These are phyloP conservation scores for Myrmecobius fasciatus DNA, from an alignment of 2,113 vertebrate species.

Conservation along the genomic window DNA sequence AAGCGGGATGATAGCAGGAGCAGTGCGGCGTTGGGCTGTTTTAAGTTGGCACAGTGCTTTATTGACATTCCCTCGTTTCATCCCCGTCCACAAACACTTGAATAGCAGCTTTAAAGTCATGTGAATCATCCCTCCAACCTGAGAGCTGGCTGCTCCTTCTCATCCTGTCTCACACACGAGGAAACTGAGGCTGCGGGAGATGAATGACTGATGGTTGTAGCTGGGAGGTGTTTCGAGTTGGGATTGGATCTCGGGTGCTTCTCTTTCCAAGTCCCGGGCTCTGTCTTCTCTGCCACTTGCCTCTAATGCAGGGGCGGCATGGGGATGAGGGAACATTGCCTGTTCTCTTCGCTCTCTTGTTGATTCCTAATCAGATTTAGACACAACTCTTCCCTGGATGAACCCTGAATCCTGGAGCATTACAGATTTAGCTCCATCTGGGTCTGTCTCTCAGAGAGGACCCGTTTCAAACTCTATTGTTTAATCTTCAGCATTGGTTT, in stretches of 20 bases:
- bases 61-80: not conserved
- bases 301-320: not conserved
- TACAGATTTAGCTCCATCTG: not conserved
- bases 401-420: not conserved
- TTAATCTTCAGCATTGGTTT: conserved; percentile 43
- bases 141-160: not conserved
- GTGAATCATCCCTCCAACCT: not conserved
- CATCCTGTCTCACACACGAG: not conserved
- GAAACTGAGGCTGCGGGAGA: not conserved
- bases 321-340: not conserved
- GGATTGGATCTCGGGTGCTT: not conserved
- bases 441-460: not conserved
- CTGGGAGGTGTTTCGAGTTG: not conserved
- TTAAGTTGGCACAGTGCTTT: not conserved
- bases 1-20: not conserved
- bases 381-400: not conserved
- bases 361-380: not conserved
- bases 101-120: not conserved
- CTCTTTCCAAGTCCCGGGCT: not conserved
- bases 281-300: not conserved
- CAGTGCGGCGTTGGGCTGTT: not conserved
- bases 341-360: not conserved
- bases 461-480: conserved; percentile 21
- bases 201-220: not conserved
- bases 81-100: not conserved